phyloP scores from a whole-genome alignment of 2,888 invertebrate genomes.

The Conchocele bisecta region DNA sequence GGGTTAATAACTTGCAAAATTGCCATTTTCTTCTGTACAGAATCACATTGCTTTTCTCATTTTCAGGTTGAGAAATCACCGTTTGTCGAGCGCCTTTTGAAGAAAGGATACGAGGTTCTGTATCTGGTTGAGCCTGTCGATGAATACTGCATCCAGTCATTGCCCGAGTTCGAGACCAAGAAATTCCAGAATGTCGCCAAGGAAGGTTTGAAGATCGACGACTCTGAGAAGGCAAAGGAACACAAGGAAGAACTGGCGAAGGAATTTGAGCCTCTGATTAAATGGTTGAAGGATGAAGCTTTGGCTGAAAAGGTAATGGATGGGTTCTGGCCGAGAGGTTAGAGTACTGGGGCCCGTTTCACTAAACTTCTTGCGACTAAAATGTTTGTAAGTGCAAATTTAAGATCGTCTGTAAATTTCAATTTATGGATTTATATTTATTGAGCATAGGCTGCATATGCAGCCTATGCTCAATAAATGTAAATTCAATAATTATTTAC shows the following conservation, averaged over 20 bases:
- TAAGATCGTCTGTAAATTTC: too few species aligned
- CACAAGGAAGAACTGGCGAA: slow-evolving; percentile 88
- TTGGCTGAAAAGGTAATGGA: slow-evolving; percentile 88
- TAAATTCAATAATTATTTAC: too few species aligned
- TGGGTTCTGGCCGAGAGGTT: background rate
- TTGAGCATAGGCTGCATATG: too few species aligned
- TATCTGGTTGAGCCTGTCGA: slow-evolving; percentile 98
- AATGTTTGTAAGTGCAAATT: too few species aligned
- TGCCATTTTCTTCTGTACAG: too few species aligned
- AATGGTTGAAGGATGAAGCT: slow-evolving; percentile 93
- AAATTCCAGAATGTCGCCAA: slow-evolving; percentile 99
- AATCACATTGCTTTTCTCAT: too few species aligned
- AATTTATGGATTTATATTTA: too few species aligned
- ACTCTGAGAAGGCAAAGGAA: slow-evolving; percentile 89
- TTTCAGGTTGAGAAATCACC: slow-evolving; percentile 90
- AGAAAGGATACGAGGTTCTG: slow-evolving; percentile 97
- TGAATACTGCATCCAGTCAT: slow-evolving; percentile 97
- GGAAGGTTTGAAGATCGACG: slow-evolving; percentile 93
- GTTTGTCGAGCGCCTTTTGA: slow-evolving; percentile 96
- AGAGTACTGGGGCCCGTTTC: too few species aligned
- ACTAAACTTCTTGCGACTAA: too few species aligned
- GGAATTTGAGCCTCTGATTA: slow-evolving; percentile 93
- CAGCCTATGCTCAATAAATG: too few species aligned
- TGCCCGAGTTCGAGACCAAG: slow-evolving; percentile 99
- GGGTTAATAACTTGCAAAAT: too few species aligned